Conservation (phyloP, 2,113 vertebrate species). For the Xenopus borealis region DNA sequence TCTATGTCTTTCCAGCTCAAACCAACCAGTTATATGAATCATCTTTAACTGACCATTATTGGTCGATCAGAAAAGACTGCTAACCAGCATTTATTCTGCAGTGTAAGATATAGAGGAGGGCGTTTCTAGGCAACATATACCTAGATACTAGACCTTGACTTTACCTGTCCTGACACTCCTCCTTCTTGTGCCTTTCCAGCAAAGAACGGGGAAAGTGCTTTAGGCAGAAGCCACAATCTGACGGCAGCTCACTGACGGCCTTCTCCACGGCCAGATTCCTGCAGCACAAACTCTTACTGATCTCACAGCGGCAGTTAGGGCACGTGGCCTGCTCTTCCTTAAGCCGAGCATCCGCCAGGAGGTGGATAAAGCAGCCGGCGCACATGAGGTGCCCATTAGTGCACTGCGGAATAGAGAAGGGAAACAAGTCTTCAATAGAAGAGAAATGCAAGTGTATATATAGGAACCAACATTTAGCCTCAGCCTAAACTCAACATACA, state of each 20-base stretch:
- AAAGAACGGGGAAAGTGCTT: slow-evolving; percentile 89
- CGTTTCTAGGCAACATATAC: too few species aligned
- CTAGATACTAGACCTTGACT: too few species aligned
- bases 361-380: slow-evolving; percentile 94
- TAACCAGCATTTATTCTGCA: too few species aligned
- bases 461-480: too few species aligned
- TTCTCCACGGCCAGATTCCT: slow-evolving; percentile 93
- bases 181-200: slow-evolving; percentile 88
- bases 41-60: too few species aligned
- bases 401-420: slow-evolving; percentile 67
- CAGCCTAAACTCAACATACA: too few species aligned
- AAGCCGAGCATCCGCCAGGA: slow-evolving; percentile 90
- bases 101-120: too few species aligned
- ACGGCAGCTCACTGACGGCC: slow-evolving; percentile 90
- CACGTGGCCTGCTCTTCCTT: slow-evolving; percentile 96
- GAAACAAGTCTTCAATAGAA: too few species aligned
- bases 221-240: slow-evolving; percentile 87
- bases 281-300: slow-evolving; percentile 96
- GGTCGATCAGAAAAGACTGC: too few species aligned
- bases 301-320: slow-evolving; percentile 95
- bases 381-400: slow-evolving; percentile 97
- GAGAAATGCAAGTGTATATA: too few species aligned
- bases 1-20: too few species aligned
- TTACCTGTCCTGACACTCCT: slow-evolving; percentile 93
- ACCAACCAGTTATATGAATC: too few species aligned